Evolutionary conservation across 2,797 vertebrate species (phyloP).

Genomic region (Anabacerthia variegaticeps): DNA sequence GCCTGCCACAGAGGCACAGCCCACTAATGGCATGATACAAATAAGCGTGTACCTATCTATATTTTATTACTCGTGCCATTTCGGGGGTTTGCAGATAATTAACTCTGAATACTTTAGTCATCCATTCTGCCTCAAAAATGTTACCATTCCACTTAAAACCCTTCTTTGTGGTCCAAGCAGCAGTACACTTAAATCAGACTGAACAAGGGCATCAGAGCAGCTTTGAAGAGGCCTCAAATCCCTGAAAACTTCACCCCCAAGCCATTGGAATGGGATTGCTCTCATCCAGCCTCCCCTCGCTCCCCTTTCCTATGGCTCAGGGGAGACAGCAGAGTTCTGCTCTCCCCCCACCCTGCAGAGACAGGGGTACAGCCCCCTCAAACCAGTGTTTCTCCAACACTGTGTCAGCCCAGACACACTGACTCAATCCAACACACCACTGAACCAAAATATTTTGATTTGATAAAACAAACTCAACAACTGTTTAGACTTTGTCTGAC

Average conservation of each 20-base stretch:
- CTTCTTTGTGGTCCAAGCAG: not conserved
- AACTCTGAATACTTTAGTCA: conserved; percentile 14
- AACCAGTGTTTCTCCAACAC: not conserved
- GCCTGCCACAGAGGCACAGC: not conserved
- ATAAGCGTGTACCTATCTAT: not conserved
- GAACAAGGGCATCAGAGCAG: not conserved
- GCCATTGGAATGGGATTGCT: not conserved
- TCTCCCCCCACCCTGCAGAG: not conserved
- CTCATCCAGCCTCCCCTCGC: not conserved
- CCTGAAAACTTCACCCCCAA: not conserved
- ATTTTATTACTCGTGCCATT: conserved; percentile 25
- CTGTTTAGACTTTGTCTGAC: conserved; percentile 19
- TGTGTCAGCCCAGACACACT: not conserved
- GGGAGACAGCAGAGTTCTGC: not conserved
- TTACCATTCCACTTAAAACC: not conserved
- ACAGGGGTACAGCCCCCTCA: not conserved
- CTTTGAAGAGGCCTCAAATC: not conserved
- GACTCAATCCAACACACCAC: not conserved
- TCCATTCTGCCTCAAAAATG: not conserved
- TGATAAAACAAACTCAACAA: conserved; percentile 44
- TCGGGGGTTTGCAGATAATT: not conserved
- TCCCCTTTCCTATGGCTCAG: not conserved
- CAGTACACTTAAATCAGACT: not conserved
- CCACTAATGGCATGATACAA: not conserved
- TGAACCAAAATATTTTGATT: conserved; percentile 55